Base-by-base conservation (phyloP, 1,140 invertebrate species). In the Calephelis virginiensis region DNA sequence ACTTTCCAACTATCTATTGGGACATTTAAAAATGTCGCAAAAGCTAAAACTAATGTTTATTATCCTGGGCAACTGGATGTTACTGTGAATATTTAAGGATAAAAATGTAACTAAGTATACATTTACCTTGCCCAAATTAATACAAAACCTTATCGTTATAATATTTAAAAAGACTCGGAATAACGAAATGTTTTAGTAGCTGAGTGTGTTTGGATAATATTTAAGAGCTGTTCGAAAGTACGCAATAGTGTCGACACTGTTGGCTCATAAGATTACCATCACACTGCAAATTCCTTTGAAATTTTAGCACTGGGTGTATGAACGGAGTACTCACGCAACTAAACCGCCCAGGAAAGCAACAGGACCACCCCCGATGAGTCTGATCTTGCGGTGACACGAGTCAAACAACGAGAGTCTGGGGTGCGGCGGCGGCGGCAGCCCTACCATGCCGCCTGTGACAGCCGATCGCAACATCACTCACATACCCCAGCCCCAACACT, bases 301-400 rank as follows among this genome's bases (percentile, higher is more conserved):
- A 14, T 11, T 48, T 12, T 2, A 10, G 1, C 47, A 48, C 10
- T 11, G 2, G 45, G 11, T 5, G 45, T 8, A 28, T 28, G 45
- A 47, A 38, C 13, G 10, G 40, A 59, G 38, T 43, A 95, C 94
- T 94, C 92, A 95, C 94, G 94, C 93, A 78, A 95, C 94, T 77
- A 95, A 91, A 71, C 94, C 94, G 77, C 94, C 94, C 71, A 95
- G 91, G 83, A 94, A 94, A 72, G 93, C 93, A 72, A 93, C 93
- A 38, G 93, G 93, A 61, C 92, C 93, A 60, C 93, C 93, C 71
- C 93, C 92, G 72, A 94, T 93, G 74, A 94, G 92, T 67, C 94
- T 92, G 73, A 95, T 94, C 90, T 94, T 95, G 83, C 94, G 92
- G 88, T 95, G 94, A 85, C 94, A 95, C 78, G 94, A 94, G 86